Evolutionary conservation across 2,888 invertebrate genomes (phyloP).

Genomic region (Lissonota sp.): DNA sequence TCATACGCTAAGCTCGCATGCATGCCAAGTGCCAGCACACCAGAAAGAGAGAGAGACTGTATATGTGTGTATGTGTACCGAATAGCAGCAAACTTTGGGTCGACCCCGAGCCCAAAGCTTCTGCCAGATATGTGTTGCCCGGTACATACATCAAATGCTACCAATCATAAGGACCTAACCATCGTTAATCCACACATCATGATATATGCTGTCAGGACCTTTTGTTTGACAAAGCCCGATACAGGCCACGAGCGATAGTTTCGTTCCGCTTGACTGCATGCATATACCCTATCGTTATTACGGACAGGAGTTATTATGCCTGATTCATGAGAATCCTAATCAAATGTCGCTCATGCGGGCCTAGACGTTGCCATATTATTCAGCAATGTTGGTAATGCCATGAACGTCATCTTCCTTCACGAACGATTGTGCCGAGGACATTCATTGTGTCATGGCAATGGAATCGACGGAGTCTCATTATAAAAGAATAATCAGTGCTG

Average conservation of each 20-base stretch:
- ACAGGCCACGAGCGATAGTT: slow-evolving; percentile 18
- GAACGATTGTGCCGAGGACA: no score
- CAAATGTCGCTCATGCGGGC: slow-evolving; percentile 31
- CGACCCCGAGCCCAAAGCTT: slow-evolving; percentile 34
- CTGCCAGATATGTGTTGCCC: slow-evolving; percentile 12
- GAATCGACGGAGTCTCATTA: no score
- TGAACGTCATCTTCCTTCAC: background rate
- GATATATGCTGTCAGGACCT: no score
- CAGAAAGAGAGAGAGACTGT: no score
- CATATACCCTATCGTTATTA: slow-evolving; percentile 41
- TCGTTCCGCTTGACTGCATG: slow-evolving; percentile 46
- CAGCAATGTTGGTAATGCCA: background rate
- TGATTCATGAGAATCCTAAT: slow-evolving; percentile 33
- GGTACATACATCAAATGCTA: slow-evolving; percentile 10
- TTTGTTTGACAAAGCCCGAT: no score
- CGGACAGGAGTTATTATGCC: slow-evolving; percentile 37
- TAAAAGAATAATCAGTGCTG: no score
- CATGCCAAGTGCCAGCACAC: slow-evolving; percentile 60
- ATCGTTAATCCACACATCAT: no score
- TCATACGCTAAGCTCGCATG: slow-evolving; percentile 58
- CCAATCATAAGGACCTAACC: slow-evolving; percentile 3
- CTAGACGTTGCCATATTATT: background rate
- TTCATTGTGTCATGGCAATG: no score
- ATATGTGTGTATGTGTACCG: slow-evolving; percentile 41
- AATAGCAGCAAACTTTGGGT: slow-evolving; percentile 37